A percentile compares a stretch with the other conserved stretches of the same genome.
phyloP scores from a whole-genome alignment of 2,797 vertebrate genomes.

The Megaceryle alcyon region DNA sequence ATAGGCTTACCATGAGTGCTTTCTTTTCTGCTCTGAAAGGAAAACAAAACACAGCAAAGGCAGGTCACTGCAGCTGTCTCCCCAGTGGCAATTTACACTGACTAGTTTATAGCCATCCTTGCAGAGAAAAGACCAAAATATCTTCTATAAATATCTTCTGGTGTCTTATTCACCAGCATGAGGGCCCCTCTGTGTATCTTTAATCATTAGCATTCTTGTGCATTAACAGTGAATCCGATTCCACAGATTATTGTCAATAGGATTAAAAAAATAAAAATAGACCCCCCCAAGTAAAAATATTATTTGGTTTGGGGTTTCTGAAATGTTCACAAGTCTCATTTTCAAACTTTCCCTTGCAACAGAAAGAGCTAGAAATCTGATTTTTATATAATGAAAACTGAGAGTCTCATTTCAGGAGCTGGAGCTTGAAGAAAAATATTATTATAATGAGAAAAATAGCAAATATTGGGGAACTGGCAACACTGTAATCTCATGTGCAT shows the following conservation, averaged over 20 bases:
- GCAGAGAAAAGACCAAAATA: neutral
- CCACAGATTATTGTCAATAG: neutral
- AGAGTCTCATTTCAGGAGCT: neutral
- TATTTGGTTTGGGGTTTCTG: neutral
- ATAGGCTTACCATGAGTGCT: fast-evolving
- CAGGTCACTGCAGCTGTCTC: neutral
- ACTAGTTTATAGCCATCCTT: neutral
- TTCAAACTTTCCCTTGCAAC: neutral
- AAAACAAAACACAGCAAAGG: neutral
- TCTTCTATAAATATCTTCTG: neutral
- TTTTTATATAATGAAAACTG: neutral
- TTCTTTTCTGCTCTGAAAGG: neutral
- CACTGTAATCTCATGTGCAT: neutral
- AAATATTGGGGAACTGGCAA: neutral
- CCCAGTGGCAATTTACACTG: neutral
- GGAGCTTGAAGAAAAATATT: neutral
- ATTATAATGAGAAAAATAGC: neutral
- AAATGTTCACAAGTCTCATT: neutral
- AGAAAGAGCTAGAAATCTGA: neutral
- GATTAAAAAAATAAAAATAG: neutral
- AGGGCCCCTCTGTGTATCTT: neutral
- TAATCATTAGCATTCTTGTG: neutral
- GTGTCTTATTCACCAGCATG: neutral
- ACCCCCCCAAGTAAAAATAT: neutral
- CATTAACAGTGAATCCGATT: neutral